Percentiles rank a stretch among this genome's conserved stretches.
Conservation (phyloP, 2,113 vertebrate species). For the Columba livia region DNA sequence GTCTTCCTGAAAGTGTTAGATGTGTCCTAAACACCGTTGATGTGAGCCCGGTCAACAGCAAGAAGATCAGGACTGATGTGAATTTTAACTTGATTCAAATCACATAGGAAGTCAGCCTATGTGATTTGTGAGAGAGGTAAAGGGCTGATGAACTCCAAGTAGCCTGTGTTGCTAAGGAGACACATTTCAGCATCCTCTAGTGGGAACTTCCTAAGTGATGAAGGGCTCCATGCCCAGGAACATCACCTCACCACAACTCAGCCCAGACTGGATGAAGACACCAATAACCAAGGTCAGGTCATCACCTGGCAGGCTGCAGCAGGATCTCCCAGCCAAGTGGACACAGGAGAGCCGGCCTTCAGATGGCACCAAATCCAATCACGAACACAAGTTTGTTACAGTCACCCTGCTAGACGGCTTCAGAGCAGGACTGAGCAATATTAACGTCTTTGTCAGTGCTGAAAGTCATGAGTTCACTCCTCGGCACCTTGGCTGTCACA, state of each 20-base stretch:
- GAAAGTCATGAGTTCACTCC: neutral
- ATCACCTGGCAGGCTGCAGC: neutral
- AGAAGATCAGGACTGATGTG: neutral
- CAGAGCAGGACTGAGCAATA: neutral
- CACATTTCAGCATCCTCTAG: neutral
- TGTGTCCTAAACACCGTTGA: neutral
- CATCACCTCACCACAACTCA: neutral
- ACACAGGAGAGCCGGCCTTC: neutral
- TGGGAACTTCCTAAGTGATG: neutral
- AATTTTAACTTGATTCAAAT: neutral
- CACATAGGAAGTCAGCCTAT: neutral
- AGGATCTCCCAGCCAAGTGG: neutral
- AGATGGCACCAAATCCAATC: neutral
- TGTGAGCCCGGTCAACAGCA: neutral
- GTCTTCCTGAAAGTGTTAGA: neutral
- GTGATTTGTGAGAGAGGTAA: neutral
- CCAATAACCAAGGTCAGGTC: neutral
- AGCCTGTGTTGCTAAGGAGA: conserved; percentile 40
- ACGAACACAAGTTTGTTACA: rapidly evolving
- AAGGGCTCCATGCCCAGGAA: neutral
- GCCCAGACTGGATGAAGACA: neutral
- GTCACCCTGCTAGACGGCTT: neutral
- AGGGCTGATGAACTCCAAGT: neutral
- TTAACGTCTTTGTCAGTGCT: neutral
- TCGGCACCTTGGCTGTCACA: neutral